Evolutionary conservation across 2,797 vertebrate species (phyloP), one percentile per base, ranked within the genome.

Genomic region (Argentina silus): DNA sequence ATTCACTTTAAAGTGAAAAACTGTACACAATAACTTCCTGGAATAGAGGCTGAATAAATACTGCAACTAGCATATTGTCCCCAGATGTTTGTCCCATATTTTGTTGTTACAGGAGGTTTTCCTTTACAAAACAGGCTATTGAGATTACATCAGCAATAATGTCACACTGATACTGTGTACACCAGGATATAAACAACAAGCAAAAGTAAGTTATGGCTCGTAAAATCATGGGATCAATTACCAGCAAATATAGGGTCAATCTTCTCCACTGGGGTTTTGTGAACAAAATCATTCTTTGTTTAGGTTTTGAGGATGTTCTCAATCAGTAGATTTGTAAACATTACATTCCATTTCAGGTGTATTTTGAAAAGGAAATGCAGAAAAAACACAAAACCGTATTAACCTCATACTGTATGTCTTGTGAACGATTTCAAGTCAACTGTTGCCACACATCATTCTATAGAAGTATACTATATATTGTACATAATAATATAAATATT

Each of bases 321-420:
- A 92, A 92, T 91, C 90, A 87, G 88, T 87, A 74, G 85, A 79
- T 81, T 83, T 86, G 78, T 92, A 93, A 91, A 93, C 91, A 91
- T 79, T 67, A 82, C 86, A 86, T 89, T 88, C 76, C 77, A 86
- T 78, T 81, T 3, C 84, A 90, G 87, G 90, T 93, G 90, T 87
- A 86, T 87, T 90, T 90, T 88, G 85, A 85, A 88, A 8, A 83
- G 78, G 27, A 36, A 36, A 1, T 36, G 27, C 27, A 84, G 86
- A 86, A 88, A 78, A 81, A 80, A 85, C 82, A 80, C 84, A 70
- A 78, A 85, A 85, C 73, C 73, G 78, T 72, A 82, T 81, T 86
- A 85, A 81, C 85, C 80, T 79, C 43, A 48, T 75, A 72, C 68
- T 17, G 80, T 82, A 91, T 91, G 86, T 85, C 67, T 55, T 19